Evolutionary conservation across 2,888 invertebrate genomes (phyloP), one percentile per base, ranked within the genome.

Genomic region (Metacarcinus magister): DNA sequence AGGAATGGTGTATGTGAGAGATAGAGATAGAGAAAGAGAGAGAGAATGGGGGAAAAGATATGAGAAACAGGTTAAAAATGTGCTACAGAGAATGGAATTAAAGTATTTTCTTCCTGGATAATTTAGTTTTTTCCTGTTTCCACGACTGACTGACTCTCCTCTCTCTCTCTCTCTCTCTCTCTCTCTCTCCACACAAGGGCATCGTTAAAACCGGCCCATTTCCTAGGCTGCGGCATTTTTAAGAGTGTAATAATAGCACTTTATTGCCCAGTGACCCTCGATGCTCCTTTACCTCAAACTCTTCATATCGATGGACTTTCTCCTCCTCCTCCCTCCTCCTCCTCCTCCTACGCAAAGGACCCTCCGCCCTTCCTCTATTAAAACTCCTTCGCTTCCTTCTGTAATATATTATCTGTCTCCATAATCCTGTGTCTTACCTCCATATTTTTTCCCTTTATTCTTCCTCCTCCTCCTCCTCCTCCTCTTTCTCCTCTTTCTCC

Each of bases 91-190:
- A 75, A 75, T 75, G 16, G 87, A 87, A 87, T 39, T 87, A 87
- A 8, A 32, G 3, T 87, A 32, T 87, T 87, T 87, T 87, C 13
- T 87, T 87, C 8, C 87, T 87, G 10, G 87, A 16, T 87, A 87
- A 87, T 87, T 87, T 16, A 39, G 87, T n/a, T 39, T 87, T 13
- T 87, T 39, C 75, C 75, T 32, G 87, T 75, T 75, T 75, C n/a
- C 75, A 75, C 8, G 75, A 23, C 28, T 75, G 75, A 28, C 75
- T 10, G 8, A 0, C 60, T 67, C 23, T 67, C 28, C 39, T 87
- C 87, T 87, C 39, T 87, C 87, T 87, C 39, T 32, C 13, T 82
- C 32, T 32, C 32, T 82, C 32, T 82, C 28, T 82, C 82, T 32
- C 82, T 32, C 32, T 82, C 82, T 82, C 19, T 2, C 10, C 19